Evolutionary conservation across 2,797 vertebrate species (phyloP).

Genomic region (Podarcis siculus): DNA sequence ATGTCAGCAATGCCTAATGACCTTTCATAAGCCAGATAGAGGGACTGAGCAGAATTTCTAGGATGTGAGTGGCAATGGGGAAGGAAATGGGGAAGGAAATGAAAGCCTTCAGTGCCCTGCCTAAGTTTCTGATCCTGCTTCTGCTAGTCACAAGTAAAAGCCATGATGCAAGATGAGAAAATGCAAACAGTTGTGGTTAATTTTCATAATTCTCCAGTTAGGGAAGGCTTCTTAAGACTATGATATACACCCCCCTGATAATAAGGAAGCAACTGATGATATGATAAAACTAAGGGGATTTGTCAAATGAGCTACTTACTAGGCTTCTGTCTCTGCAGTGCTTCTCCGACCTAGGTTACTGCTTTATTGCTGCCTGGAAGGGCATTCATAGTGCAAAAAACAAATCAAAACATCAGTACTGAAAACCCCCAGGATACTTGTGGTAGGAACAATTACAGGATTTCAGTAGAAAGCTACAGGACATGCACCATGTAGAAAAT

Average conservation of each 20-base stretch:
- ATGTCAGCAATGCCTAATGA: neutral
- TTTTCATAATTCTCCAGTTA: neutral
- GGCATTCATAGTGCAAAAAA: too few species aligned
- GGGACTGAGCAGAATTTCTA: neutral
- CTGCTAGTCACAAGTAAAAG: neutral
- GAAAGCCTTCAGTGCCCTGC: neutral
- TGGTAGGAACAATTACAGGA: too few species aligned
- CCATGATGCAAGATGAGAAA: neutral
- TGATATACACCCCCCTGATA: neutral
- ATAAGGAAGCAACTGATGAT: neutral
- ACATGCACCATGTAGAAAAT: too few species aligned
- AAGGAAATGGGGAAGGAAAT: neutral
- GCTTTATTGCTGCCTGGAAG: too few species aligned
- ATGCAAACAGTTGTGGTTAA: neutral
- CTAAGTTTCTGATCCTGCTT: neutral
- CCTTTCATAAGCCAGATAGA: neutral
- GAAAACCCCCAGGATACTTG: too few species aligned
- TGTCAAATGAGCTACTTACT: neutral
- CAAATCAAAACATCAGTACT: too few species aligned
- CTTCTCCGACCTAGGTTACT: too few species aligned
- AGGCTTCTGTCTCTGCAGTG: neutral
- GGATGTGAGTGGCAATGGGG: neutral
- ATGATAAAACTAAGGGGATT: neutral
- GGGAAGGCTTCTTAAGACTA: neutral
- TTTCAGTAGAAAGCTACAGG: too few species aligned